These are phyloP conservation scores for Hirundo rustica DNA, from an alignment of 2,797 vertebrate genomes.

Conservation along the genomic window DNA sequence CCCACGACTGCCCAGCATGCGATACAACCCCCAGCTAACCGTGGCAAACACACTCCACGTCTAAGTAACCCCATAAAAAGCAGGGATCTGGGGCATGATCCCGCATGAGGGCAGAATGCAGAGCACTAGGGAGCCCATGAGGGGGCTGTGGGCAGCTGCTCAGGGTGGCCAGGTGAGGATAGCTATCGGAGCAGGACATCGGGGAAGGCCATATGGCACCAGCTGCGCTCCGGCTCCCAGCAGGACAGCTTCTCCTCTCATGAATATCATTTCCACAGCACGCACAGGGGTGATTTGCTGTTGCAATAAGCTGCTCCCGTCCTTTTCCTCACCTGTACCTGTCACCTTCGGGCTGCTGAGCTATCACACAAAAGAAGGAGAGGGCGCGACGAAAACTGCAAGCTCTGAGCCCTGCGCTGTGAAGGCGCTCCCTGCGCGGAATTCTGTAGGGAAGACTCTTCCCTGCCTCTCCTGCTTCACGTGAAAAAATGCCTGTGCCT, in stretches of 20 bases:
- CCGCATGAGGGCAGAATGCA: not conserved
- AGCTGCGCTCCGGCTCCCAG: constrained; percentile 44
- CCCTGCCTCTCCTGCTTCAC: not conserved
- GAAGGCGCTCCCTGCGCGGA: not conserved
- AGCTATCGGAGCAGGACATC: not conserved
- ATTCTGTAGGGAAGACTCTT: not conserved
- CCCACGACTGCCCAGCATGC: not conserved
- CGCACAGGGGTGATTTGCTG: not conserved
- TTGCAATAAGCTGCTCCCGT: not conserved
- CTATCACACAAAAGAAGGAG: not conserved
- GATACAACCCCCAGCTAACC: not conserved
- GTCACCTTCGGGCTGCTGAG: not conserved
- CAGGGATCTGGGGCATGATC: not conserved
- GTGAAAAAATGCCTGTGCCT: not conserved
- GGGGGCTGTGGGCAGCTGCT: constrained; percentile 35
- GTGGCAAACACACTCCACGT: not conserved
- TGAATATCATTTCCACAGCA: constrained; percentile 16
- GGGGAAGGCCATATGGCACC: constrained; percentile 27
- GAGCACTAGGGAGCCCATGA: not conserved
- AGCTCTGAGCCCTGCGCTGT: not conserved
- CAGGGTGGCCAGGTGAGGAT: not conserved
- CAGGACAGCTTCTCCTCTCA: not conserved
- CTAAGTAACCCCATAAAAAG: not conserved
- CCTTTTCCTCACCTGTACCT: not conserved
- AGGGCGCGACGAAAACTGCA: not conserved